Evolutionary conservation across 2,797 vertebrate species (phyloP), one percentile per base, ranked within the genome.

Genomic region (Gastrophryne carolinensis): DNA sequence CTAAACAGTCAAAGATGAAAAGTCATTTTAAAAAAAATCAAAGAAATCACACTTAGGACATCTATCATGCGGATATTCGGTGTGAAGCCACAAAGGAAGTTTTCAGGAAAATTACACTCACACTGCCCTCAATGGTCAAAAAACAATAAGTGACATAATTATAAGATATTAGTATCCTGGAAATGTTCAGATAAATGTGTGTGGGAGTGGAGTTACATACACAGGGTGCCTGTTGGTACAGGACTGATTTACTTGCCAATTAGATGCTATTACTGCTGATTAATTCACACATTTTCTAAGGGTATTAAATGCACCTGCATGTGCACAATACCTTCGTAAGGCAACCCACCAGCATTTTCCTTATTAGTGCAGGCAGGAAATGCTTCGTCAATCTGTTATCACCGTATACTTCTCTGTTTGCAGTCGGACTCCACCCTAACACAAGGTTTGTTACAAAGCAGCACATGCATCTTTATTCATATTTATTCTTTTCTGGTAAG

Each of bases 221-320:
- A 67, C 75, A 81, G 54, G 82, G 78, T 85, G 72, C 76, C 76
- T 61, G 34, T 66, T 83, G 72, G 71, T 86, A 61, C 23, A 83
- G 84, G 80, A 79, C 79, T 81, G 78, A 29, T 37, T 84, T 85
- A 76, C 75, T 27, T 83, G 69, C 57, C 80, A 87, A 77, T 87
- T 81, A 83, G 76, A 39, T 17, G 79, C 86, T 80, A 83, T 80
- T 85, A 75, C 65, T 85, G 58, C 44, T 85, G 83, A 82, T 83
- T 86, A 84, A 84, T 83, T 85, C 86, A 85, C 82, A 82, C 47
- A 47, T 44, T 82, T 83, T 81, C 84, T 87, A 81, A 80, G 81
- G 80, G 75, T 82, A 79, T 64, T 70, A 80, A 81, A 79, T 53
- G 79, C 26, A 84, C 64, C 64, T 83, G 80, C 82, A 82, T 67